phyloP scores from a whole-genome alignment of 2,113 vertebrate species.

The Coreoperca whiteheadi region DNA sequence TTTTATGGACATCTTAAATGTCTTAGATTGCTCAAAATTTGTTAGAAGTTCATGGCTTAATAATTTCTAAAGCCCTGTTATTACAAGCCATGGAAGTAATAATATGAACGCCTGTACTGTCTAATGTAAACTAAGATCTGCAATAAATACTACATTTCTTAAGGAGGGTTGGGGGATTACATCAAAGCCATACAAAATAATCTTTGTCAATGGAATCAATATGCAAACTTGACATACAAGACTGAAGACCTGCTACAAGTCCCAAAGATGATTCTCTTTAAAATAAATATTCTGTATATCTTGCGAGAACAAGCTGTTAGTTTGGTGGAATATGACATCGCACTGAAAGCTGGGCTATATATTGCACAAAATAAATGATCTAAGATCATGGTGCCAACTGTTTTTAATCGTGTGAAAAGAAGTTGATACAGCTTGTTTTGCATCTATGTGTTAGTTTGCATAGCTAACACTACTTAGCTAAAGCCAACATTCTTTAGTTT shows the following conservation, averaged over 20 bases:
- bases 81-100: background rate
- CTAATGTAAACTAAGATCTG: background rate
- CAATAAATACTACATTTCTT: background rate
- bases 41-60: conserved; percentile 12
- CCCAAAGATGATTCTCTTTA: background rate
- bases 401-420: too few species aligned
- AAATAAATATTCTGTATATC: background rate
- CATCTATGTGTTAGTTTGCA: background rate
- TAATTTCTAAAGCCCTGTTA: conserved; percentile 8
- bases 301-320: background rate
- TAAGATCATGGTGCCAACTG: too few species aligned
- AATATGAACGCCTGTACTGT: background rate
- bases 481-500: background rate
- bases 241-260: background rate
- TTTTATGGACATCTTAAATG: conserved; percentile 34
- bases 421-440: background rate
- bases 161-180: too few species aligned
- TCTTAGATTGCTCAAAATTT: conserved; percentile 16
- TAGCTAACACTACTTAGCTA: background rate
- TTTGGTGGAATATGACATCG: background rate
- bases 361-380: too few species aligned
- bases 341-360: background rate
- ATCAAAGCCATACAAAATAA: too few species aligned
- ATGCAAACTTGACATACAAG: background rate
- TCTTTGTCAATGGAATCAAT: background rate